Percentiles rank a stretch among this genome's conserved stretches.
Evolutionary conservation across 2,888 invertebrate genomes (phyloP).

Genomic region (Oeneis ivallda): DNA sequence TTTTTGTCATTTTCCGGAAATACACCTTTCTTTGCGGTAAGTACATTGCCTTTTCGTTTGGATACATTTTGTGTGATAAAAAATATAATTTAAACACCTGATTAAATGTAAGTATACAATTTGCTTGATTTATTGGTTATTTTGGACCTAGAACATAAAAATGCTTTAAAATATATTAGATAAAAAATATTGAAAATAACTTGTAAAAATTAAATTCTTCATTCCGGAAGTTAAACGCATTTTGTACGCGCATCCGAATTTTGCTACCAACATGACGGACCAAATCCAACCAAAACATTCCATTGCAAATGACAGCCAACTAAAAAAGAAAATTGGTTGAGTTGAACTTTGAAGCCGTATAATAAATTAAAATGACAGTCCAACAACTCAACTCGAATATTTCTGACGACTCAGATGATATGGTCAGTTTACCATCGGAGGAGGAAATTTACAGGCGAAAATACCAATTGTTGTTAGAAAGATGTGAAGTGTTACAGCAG

Average conservation of each 20-base stretch:
- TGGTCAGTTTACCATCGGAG: slow-evolving; percentile 81
- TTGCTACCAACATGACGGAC: slow-evolving; percentile 38
- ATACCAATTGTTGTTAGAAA: slow-evolving; percentile 86
- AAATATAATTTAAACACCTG: not conserved
- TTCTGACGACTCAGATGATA: slow-evolving; percentile 81
- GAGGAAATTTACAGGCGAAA: slow-evolving; percentile 87
- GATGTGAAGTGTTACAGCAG: slow-evolving; percentile 89
- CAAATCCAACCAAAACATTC: no score
- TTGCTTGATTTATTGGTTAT: no score
- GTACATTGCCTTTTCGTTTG: slow-evolving; percentile 2
- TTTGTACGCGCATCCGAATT: slow-evolving; percentile 29
- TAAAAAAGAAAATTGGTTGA: slow-evolving; percentile 71
- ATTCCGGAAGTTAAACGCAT: not conserved
- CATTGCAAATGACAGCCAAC: slow-evolving; percentile 46
- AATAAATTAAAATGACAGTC: slow-evolving; percentile 83
- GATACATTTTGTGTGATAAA: slow-evolving; percentile 2
- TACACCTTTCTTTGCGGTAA: not conserved
- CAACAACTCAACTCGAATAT: slow-evolving; percentile 78
- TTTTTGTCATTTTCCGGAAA: slow-evolving; percentile 37
- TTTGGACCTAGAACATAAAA: no score
- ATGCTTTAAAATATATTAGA: no score
- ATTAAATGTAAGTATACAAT: no score
- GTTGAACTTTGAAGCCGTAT: slow-evolving; percentile 72
- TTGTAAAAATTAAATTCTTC: not conserved
- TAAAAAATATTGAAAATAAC: no score